phyloP scores from a whole-genome alignment of 2,113 vertebrate genomes.

The Potamarius usumacintae region DNA sequence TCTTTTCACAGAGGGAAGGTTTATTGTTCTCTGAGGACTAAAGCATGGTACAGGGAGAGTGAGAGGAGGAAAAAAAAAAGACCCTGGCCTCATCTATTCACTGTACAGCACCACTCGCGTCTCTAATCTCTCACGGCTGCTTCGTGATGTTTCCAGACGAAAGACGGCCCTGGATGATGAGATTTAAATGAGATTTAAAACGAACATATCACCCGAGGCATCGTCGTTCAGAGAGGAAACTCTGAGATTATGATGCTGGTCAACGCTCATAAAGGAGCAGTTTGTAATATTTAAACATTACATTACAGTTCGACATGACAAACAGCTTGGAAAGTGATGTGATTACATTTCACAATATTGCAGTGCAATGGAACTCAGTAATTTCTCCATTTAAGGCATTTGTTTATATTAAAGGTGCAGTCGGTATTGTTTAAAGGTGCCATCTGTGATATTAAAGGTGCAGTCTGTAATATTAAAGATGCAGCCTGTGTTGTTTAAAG shows the following conservation, averaged over 20 bases:
- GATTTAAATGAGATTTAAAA: slow-evolving; percentile 40
- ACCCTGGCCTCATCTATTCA: slow-evolving; percentile 28
- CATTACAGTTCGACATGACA: too few species aligned
- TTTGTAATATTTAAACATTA: too few species aligned
- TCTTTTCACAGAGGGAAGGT: slow-evolving; percentile 50
- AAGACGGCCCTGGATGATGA: slow-evolving; percentile 27
- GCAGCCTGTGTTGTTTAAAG: too few species aligned
- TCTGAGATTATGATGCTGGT: background rate
- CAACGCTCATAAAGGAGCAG: background rate
- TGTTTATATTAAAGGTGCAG: too few species aligned
- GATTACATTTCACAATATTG: too few species aligned
- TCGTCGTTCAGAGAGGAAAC: slow-evolving; percentile 2
- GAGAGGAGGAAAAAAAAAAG: slow-evolving; percentile 9
- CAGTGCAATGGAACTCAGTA: too few species aligned
- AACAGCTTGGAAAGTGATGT: too few species aligned
- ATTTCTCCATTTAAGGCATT: too few species aligned
- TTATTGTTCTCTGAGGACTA: slow-evolving; percentile 55
- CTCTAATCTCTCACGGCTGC: slow-evolving; percentile 29
- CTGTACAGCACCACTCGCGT: slow-evolving; percentile 11
- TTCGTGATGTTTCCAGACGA: slow-evolving; percentile 34
- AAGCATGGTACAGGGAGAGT: slow-evolving; percentile 25
- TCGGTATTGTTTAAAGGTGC: too few species aligned
- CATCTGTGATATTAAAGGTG: too few species aligned
- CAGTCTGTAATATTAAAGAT: too few species aligned
- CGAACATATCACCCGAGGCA: background rate